Percentiles rank a stretch among this genome's conserved stretches.
phyloP scores from a whole-genome alignment of 2,888 invertebrate genomes.

The Nephrotoma flavescens region DNA sequence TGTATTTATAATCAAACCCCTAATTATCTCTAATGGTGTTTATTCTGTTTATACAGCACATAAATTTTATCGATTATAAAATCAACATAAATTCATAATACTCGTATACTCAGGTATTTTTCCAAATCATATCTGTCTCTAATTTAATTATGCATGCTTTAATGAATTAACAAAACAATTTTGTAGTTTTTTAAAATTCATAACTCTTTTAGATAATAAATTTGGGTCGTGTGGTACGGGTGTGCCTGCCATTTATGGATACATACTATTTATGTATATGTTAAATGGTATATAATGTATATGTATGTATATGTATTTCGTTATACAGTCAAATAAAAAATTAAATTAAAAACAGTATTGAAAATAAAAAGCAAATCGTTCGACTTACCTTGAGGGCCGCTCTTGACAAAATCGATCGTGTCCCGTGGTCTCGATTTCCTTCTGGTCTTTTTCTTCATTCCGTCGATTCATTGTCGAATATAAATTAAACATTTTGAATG shows the following conservation, averaged over 20 bases:
- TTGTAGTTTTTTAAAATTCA: background rate
- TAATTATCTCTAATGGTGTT: background rate
- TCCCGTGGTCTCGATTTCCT: slow-evolving; percentile 51
- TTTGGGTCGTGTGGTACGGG: background rate
- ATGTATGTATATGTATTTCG: background rate
- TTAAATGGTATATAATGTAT: background rate
- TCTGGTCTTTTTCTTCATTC: slow-evolving; percentile 36
- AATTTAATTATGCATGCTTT: background rate
- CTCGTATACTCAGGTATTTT: background rate
- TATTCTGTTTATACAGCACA: background rate
- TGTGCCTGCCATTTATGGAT: background rate
- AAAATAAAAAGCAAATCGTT: slow-evolving; percentile 6
- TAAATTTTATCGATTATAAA: background rate
- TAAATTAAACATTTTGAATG: slow-evolving; percentile 56
- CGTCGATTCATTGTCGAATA: slow-evolving; percentile 53
- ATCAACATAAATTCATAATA: background rate
- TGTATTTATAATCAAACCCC: background rate
- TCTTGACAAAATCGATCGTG: slow-evolving; percentile 70
- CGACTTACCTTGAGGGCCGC: slow-evolving; percentile 38
- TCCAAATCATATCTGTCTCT: background rate
- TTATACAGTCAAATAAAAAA: background rate
- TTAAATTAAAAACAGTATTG: background rate
- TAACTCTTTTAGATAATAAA: background rate
- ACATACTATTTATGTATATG: too few relatives aligned
- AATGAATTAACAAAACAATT: background rate